Conservation (phyloP, 2,888 invertebrate species). For the Morinoia aosen region DNA sequence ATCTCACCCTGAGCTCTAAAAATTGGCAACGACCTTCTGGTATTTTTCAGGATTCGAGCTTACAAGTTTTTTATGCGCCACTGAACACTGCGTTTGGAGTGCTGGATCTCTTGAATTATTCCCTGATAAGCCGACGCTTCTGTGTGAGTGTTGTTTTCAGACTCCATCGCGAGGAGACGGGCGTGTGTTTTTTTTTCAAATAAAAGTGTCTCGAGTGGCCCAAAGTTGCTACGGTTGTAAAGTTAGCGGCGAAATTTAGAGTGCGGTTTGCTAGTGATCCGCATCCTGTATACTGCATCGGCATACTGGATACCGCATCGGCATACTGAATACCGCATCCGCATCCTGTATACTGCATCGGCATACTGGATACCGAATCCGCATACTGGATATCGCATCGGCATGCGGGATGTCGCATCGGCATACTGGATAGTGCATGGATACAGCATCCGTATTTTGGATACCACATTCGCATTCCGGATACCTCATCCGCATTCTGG, state of each 20-base stretch:
- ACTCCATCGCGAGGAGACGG: not conserved
- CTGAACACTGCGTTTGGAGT: not conserved
- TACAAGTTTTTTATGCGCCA: not conserved
- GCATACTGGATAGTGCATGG: not conserved
- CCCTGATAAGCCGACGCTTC: not conserved
- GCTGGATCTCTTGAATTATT: not conserved
- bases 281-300: not conserved
- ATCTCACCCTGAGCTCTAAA: not conserved
- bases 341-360: not conserved
- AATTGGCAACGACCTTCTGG: not conserved
- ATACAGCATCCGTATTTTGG: not conserved
- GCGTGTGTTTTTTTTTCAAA: constrained; percentile 22
- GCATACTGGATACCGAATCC: not conserved
- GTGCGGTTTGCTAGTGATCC: not conserved
- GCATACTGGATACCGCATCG: not conserved
- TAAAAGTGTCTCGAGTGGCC: constrained; percentile 6
- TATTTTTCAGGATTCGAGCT: not conserved
- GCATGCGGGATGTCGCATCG: not conserved
- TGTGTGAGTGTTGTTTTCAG: not conserved
- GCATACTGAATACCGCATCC: not conserved
- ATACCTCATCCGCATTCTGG: not conserved
- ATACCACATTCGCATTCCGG: not conserved
- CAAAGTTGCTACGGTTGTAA: constrained; percentile 27
- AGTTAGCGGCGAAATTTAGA: constrained; percentile 35
- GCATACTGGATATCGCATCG: not conserved